Evolutionary conservation across 2,797 vertebrate genomes (phyloP).

Genomic region (Aselliscus stoliczkanus): DNA sequence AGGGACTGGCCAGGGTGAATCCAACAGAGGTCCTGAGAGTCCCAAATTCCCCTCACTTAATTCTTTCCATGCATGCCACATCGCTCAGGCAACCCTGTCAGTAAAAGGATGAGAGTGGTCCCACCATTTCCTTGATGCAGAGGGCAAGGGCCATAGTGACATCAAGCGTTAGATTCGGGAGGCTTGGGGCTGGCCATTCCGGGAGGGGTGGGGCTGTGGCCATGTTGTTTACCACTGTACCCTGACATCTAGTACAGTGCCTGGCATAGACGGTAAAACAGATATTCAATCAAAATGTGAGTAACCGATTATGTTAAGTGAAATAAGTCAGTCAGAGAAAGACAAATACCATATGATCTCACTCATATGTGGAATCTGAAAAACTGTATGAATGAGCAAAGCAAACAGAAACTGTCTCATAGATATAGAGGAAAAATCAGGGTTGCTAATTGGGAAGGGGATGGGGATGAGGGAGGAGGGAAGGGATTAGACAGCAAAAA

Average conservation of each 20-base stretch:
- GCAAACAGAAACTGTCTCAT: too few relatives aligned
- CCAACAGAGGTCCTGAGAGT: neutral
- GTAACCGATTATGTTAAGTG: too few relatives aligned
- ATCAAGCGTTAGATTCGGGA: neutral
- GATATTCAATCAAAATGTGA: neutral
- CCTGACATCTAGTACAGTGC: fast-evolving
- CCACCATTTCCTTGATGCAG: fast-evolving
- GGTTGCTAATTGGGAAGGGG: too few relatives aligned
- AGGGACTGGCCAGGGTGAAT: neutral
- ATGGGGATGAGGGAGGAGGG: too few relatives aligned
- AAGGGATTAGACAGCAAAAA: too few relatives aligned
- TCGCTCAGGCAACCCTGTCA: neutral
- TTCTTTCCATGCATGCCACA: neutral
- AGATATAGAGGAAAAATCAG: too few relatives aligned
- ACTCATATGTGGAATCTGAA: too few relatives aligned
- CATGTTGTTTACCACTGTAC: neutral
- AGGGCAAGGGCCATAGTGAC: neutral
- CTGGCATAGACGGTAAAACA: neutral
- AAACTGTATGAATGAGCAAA: too few relatives aligned
- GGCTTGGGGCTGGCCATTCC: neutral
- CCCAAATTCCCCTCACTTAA: neutral
- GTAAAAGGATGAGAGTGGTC: neutral
- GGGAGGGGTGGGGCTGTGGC: neutral
- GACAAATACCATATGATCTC: too few relatives aligned
- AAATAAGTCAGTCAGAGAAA: too few relatives aligned